Base-by-base conservation (phyloP, 1,140 invertebrate genomes). In the Drosophila leontia region DNA sequence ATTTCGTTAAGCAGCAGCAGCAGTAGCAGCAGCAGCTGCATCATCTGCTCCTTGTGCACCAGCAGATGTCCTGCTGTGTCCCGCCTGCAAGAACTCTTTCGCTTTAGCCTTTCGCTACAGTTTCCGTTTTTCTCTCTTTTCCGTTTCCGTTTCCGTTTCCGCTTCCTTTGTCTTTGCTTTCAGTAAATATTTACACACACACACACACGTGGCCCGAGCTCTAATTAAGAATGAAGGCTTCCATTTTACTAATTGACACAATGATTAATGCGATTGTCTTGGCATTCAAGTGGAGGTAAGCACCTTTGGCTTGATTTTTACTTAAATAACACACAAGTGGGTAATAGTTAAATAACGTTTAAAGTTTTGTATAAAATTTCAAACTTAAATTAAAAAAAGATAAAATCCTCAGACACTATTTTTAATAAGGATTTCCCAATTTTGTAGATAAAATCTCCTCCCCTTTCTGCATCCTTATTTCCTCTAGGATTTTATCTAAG, bases 1-100 rank as follows among this genome's bases (percentile, higher is more conserved):
- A 88, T 87, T 87, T 80, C 77, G 83, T 88, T 87, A 88, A 87
- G 84, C 80, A 88, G 82, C 19, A 32, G 17, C 19, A 17, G 72
- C 67, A n/a, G n/a, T 32, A 26, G 35, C 50, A 15, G 60, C 9
- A 17, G 72, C 67, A 63, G 48, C 63, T 29, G 75, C 84, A 87
- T 75, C 19, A 32, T 15, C 51, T n/a, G n/a, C 19, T 42, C 32
- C n/a, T 23, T n/a, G 11, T 60, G 23, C 37, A 29, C n/a, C 51
- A 12, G 15, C 65, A 26, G 15, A 47, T 71, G 69, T 71, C 65
- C 69, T 71, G 53, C 69, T 71, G 69, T 5, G 41, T 48, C 42
- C 32, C 32, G 61, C n/a, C 15, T 6, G 47, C 13, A 0, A 29
- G 7, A 39, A 35, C 55, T 42, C 41, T 56, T 41, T 44, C 55